phyloP scores from a whole-genome alignment of 2,888 invertebrate genomes.

The Odontocerum albicorne region DNA sequence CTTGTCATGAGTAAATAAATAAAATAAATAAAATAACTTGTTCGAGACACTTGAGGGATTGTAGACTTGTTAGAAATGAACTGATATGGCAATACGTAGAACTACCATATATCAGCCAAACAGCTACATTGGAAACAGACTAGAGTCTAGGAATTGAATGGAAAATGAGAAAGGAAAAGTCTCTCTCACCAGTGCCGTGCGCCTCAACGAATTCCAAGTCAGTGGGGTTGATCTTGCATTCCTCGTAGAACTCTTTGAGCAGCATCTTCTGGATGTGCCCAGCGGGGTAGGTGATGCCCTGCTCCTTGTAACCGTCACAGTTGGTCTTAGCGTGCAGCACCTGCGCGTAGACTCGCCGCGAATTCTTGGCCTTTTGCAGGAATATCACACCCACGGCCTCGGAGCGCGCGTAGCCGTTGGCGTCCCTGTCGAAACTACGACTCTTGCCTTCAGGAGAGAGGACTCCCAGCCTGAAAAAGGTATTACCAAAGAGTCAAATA shows the following conservation, averaged over 20 bases:
- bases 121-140: no score
- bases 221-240: slow-evolving; percentile 70
- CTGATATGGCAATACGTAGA: no score
- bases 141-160: no score
- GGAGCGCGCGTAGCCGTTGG: slow-evolving; percentile 81
- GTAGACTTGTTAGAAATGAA: no score
- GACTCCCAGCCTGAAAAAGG: slow-evolving; percentile 64
- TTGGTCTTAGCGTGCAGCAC: slow-evolving; percentile 78
- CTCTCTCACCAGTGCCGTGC: slow-evolving; percentile 73
- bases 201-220: slow-evolving; percentile 81
- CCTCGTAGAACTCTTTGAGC: slow-evolving; percentile 65
- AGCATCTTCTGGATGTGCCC: slow-evolving; percentile 64
- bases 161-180: no score
- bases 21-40: no score
- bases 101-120: no score
- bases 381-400: slow-evolving; percentile 73
- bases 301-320: slow-evolving; percentile 75
- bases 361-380: slow-evolving; percentile 72
- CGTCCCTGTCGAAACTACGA: slow-evolving; percentile 86
- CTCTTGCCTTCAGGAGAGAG: slow-evolving; percentile 84
- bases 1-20: no score
- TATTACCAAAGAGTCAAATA: no score
- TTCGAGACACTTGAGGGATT: no score
- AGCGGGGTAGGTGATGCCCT: slow-evolving; percentile 70
- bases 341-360: slow-evolving; percentile 68